These are phyloP conservation scores for Caenorhabditis elegans DNA, from an alignment of 1,140 invertebrate species.

Conservation along the genomic window WBcel235 BX284602.5:11843501-11844000, in stretches of 20 bases:
- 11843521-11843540: constrained; percentile 47
- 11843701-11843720: neutral
- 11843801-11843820: constrained; percentile 52
- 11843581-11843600: constrained; percentile 18
- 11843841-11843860: constrained; percentile 55
- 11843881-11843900: constrained; percentile 47
- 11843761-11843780: constrained; percentile 46
- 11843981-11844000: neutral
- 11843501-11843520: constrained; percentile 49
- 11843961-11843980: neutral
- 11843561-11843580: neutral
- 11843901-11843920: constrained; percentile 49
- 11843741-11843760: constrained; percentile 31
- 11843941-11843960: neutral
- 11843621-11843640: neutral
- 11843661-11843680: neutral
- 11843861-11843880: constrained; percentile 50
- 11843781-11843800: constrained; percentile 53
- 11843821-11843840: constrained; percentile 47
- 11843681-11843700: constrained; percentile 3
- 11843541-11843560: constrained; percentile 49
- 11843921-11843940: neutral
- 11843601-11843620: constrained; percentile 30
- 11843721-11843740: neutral
- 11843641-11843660: neutral